Percentiles rank a stretch among this genome's conserved stretches.
These are phyloP conservation scores for Platynereis dumerilii DNA, from an alignment of 2,888 invertebrate genomes.

Conservation along the genomic window DNA sequence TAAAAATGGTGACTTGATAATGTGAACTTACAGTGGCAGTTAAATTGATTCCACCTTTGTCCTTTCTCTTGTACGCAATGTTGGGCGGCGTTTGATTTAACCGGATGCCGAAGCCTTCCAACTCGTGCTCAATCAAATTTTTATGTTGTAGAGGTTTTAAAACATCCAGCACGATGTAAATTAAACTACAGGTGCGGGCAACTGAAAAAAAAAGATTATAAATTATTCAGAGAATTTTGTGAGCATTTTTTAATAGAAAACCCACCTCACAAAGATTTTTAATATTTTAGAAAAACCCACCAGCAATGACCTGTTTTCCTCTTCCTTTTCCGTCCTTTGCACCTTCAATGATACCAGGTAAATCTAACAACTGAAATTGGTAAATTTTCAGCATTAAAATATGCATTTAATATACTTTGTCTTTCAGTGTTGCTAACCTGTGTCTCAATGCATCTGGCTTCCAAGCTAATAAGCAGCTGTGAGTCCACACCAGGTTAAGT, in stretches of 20 bases:
- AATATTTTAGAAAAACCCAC: constrained; percentile 50
- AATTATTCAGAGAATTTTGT: no score
- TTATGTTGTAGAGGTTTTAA: constrained; percentile 97
- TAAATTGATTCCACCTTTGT: constrained; percentile 97
- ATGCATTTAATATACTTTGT: no score
- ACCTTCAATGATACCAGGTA: constrained; percentile 99
- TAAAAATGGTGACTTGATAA: no score
- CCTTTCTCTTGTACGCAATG: constrained; percentile 93
- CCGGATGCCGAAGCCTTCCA: constrained; percentile 98
- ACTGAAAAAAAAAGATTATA: constrained; percentile 71
- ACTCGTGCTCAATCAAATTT: constrained; percentile 91
- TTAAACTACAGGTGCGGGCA: constrained; percentile 95
- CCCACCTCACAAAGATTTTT: no score
- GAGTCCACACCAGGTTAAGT: no score
- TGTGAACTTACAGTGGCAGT: constrained; percentile 51
- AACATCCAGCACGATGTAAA: constrained; percentile 97
- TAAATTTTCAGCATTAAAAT: no score
- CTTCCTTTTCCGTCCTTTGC: constrained; percentile 99
- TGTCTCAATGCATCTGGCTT: no score
- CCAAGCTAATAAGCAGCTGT: no score
- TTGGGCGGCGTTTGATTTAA: constrained; percentile 96
- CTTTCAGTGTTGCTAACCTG: neutral
- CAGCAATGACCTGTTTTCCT: constrained; percentile 97
- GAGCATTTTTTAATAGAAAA: no score
- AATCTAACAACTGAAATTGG: constrained; percentile 88